These are phyloP conservation scores for Biston stratarius DNA, from an alignment of 2,888 invertebrate species.

Conservation along the genomic window DNA sequence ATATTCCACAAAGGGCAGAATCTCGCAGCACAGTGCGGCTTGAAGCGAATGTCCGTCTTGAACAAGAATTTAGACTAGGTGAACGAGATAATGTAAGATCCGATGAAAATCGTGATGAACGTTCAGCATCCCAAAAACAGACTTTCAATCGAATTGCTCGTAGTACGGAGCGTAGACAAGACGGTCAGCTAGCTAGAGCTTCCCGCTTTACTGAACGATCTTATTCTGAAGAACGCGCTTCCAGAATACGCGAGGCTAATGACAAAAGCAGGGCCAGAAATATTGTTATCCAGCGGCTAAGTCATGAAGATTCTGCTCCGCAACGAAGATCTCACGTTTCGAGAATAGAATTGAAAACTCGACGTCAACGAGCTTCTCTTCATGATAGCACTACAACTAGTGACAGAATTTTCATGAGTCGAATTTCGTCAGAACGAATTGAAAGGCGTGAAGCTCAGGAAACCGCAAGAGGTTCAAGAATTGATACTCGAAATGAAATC, in stretches of 20 bases:
- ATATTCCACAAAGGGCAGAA: conserved; percentile 21
- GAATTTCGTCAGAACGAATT: conserved; percentile 23
- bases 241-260: conserved; percentile 8
- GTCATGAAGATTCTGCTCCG: conserved; percentile 4
- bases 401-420: conserved; percentile 6
- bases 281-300: not conserved
- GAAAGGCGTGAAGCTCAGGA: conserved; percentile 15
- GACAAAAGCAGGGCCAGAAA: conserved; percentile 5
- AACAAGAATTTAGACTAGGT: conserved; percentile 12
- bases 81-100: conserved; percentile 7
- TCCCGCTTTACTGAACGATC: conserved; percentile 5
- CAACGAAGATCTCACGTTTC: conserved; percentile 8
- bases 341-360: conserved; percentile 9
- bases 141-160: conserved; percentile 3
- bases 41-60: conserved; percentile 8
- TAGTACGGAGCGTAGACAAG: conserved; percentile 13
- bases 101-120: conserved; percentile 17
- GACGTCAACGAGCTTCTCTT: conserved; percentile 13
- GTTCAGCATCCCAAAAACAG: conserved; percentile 4
- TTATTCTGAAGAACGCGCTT: not conserved
- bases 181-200: conserved; percentile 2
- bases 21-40: conserved; percentile 9
- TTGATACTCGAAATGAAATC: conserved; percentile 16
- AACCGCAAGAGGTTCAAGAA: conserved; percentile 18
- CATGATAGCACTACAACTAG: conserved; percentile 10